Evolutionary conservation across 2,888 invertebrate genomes (phyloP), one percentile per base, ranked within the genome.

Genomic region (Desoria tigrina): DNA sequence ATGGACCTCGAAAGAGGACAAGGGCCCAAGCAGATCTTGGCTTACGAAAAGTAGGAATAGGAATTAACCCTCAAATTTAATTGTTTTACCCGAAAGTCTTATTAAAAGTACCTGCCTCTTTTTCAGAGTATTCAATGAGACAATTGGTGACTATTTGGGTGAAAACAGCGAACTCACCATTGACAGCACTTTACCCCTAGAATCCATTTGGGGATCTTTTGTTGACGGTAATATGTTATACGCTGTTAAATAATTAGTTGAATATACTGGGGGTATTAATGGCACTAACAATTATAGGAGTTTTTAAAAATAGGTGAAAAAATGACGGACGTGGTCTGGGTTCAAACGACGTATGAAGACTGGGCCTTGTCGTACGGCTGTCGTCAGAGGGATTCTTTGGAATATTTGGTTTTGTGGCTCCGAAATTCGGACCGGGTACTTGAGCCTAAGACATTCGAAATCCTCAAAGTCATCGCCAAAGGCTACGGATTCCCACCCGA

Each of bases 401-500:
- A 45, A 16, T 18, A 18, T 6, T 9, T 45, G 45, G 45, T 45
- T 21, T n/a, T 45, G 4, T 45, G 6, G 7, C 18, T 45, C 6
- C 45, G 45, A 45, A 45, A 45, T 45, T n/a, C 45, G 4, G 18
- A 45, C 4, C 6, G 45, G 45, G 45, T 9, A 45, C 6, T 45
- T 45, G 45, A 45, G 6, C 9, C n/a, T 18, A 4, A 45, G 9
- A 45, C 45, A 4, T 45, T 45, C 16, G 45, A 21, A 9, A 45
- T 45, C n/a, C 21, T 45, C 6, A 45, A 45, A 16, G n/a, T 16
- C 6, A 16, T 45, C 7, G 45, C 45, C 45, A 45, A 45, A n/a
- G 45, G 45, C n/a, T 45, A 45, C 16, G 45, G 45, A 16, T 45
- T 45, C 45, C 45, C 16, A 45, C 45, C 45, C 16, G 45, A 45